Evolutionary conservation across 2,888 invertebrate genomes (phyloP), one percentile per base, ranked within the genome.

Genomic region (Eupelmus urozonus): DNA sequence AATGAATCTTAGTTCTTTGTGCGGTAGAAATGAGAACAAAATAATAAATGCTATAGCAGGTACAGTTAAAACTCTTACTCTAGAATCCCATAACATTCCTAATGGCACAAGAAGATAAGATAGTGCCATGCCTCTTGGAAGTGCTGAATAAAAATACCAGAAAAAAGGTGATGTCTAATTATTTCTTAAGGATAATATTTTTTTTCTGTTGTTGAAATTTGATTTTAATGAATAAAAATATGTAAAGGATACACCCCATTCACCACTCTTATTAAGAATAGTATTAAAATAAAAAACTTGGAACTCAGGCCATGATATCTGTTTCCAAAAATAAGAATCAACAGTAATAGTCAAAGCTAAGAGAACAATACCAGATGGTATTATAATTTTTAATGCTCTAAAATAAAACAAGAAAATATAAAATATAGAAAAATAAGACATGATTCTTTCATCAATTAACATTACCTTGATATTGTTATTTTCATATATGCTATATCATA

Each of bases 141-240:
- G 91, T 0, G 98, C 99, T 0, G 98, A 98, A 90, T 98, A 98
- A 89, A 98, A 98, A 90, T 99, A 99, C 99, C 99, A 99, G 1
- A 97, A 90, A 90, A 98, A 98, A 76, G 99, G 99, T 4, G 95
- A 95, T 59, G 96, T 96, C 96, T 97, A 67, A 34, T 13, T 2
- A 29, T 55, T 65, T 25, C 13, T 63, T 74, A 78, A 80, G 78
- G 40, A 72, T 29, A 79, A 75, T 76, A 57, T 5, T 34, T 45
- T 78, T 82, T 20, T 66, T 62, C 5, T 0, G 51, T 1, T 9
- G 57, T n/a, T n/a, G 29, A 51, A 25, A 55, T 42, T 51, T 45
- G 18, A 45, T 2, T 27, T 55, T 55, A 55, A 57, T 29, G 51
- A 62, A 23, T 27, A 63, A 40, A 5, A 53, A 42, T 53, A 9